phyloP scores from a whole-genome alignment of 37 sponge, comb jelly and placozoan species.

The Cliona cf. orientalis region DNA sequence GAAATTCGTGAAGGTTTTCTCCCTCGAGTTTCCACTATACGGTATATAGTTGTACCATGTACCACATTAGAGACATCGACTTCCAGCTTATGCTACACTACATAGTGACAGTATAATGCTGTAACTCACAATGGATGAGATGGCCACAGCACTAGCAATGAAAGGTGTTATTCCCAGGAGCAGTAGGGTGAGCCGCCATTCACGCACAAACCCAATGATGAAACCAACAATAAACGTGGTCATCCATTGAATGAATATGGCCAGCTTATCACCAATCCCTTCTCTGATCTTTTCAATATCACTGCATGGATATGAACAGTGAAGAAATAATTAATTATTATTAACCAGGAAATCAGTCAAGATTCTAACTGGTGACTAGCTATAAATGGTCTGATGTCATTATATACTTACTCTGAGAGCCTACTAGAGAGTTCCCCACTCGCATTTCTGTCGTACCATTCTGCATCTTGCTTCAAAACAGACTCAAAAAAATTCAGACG shows the following conservation, averaged over 20 bases:
- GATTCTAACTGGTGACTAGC: too few relatives aligned
- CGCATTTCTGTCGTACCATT: constrained; percentile 68
- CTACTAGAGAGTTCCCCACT: constrained; percentile 79
- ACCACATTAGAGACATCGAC: too few relatives aligned
- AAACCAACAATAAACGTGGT: constrained; percentile 58
- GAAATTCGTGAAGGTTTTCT: too few relatives aligned
- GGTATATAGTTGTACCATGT: too few relatives aligned
- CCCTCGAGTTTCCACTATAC: too few relatives aligned
- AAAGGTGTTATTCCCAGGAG: constrained; percentile 58
- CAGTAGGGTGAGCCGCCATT: constrained; percentile 56
- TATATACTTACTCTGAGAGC: constrained; percentile 48
- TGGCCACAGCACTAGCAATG: constrained; percentile 24
- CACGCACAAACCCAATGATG: constrained; percentile 26
- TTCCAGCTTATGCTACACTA: too few relatives aligned
- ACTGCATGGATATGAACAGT: constrained; percentile 3
- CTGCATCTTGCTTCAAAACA: constrained; percentile 68
- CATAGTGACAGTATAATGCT: too few relatives aligned
- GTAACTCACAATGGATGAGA: constrained; percentile 21
- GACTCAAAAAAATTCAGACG: constrained; percentile 19
- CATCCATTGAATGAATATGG: constrained; percentile 62
- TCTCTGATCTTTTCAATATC: constrained; percentile 55
- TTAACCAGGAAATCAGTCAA: too few relatives aligned
- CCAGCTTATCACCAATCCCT: constrained; percentile 64
- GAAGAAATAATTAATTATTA: neutral
- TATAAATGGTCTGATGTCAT: neutral